These are phyloP conservation scores for Octopus bimaculoides DNA, from an alignment of 1,140 invertebrate genomes.

Conservation along the genomic window DNA sequence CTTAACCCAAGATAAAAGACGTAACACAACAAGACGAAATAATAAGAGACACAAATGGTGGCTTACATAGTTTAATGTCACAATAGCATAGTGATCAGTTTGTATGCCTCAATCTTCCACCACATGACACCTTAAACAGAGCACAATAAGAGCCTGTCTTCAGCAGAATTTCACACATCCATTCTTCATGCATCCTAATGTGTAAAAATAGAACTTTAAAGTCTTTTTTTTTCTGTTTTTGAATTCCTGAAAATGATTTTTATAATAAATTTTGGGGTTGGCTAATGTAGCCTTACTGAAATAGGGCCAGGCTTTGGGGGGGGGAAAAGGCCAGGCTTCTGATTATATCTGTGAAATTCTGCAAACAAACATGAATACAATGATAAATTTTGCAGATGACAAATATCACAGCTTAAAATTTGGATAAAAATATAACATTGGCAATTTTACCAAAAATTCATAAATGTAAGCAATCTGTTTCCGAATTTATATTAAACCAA, in stretches of 20 bases:
- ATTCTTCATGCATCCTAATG: background rate
- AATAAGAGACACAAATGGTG: no score
- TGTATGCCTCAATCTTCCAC: no score
- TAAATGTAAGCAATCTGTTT: no score
- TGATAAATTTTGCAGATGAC: background rate
- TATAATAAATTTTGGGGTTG: background rate
- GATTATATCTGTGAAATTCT: slow-evolving; percentile 5
- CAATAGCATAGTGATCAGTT: background rate
- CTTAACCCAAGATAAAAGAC: no score
- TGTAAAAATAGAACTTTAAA: background rate
- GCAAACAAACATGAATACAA: background rate
- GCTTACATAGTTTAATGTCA: background rate
- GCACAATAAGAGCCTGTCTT: no score
- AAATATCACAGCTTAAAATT: background rate
- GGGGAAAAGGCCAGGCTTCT: background rate
- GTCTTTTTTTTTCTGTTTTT: background rate
- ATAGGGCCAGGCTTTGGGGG: background rate
- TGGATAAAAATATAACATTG: no score
- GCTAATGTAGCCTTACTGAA: slow-evolving; percentile 7
- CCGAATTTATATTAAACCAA: no score
- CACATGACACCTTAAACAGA: no score
- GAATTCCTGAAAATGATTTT: background rate
- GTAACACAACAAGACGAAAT: no score
- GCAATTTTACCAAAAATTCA: no score
- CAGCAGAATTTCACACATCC: slow-evolving; percentile 7